Evolutionary conservation across 2,888 invertebrate genomes (phyloP).

Genomic region (Limnephilus marmoratus): DNA sequence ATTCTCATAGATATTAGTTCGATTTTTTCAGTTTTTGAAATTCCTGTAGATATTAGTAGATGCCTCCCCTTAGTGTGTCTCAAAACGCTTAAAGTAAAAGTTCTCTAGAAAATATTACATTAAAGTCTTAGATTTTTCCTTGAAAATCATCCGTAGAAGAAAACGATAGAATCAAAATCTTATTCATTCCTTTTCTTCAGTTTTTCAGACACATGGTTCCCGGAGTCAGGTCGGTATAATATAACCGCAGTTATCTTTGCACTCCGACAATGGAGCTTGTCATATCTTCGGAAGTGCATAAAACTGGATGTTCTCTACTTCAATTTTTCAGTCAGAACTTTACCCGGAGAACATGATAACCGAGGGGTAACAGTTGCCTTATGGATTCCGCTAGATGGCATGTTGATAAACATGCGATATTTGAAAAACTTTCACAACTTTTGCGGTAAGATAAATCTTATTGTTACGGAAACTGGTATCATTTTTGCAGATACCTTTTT

Average conservation of each 20-base stretch:
- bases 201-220: neutral
- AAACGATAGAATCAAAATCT: neutral
- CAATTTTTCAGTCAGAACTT: slow-evolving; percentile 8
- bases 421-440: neutral
- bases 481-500: neutral
- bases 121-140: neutral
- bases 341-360: neutral
- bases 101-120: too few species aligned
- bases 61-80: too few species aligned
- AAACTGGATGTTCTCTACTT: slow-evolving; percentile 19
- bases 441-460: neutral
- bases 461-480: neutral
- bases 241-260: neutral
- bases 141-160: too few species aligned
- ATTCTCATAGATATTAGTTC: too few species aligned
- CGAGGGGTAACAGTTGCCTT: slow-evolving; percentile 26
- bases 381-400: neutral
- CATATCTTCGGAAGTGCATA: slow-evolving; percentile 30
- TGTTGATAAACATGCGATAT: slow-evolving; percentile 6
- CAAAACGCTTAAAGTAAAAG: too few species aligned
- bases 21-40: too few species aligned
- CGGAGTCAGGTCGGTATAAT: neutral
- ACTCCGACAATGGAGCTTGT: slow-evolving; percentile 15
- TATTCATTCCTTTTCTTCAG: neutral
- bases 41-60: too few species aligned